Evolutionary conservation across 2,888 invertebrate genomes (phyloP).

Genomic region (Hypena proboscidalis): DNA sequence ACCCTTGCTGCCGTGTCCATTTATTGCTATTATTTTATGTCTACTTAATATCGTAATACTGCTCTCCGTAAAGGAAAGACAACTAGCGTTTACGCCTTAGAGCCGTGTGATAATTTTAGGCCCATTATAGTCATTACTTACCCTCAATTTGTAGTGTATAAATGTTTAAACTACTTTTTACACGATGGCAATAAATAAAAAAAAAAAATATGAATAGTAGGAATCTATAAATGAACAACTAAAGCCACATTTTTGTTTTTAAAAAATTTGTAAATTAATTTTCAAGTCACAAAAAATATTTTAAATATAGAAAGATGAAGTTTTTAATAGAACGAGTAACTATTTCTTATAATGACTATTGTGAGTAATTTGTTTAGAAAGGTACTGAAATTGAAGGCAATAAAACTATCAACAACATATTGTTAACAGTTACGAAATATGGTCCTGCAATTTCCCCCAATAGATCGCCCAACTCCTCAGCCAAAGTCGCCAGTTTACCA

Average conservation of each 20-base stretch:
- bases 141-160: no score
- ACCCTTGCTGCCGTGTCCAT: slow-evolving; percentile 49
- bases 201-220: no score
- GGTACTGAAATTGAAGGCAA: slow-evolving; percentile 17
- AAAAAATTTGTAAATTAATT: no score
- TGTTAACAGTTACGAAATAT: slow-evolving; percentile 30
- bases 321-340: background rate
- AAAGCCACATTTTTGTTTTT: no score
- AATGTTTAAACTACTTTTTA: no score
- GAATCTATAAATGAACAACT: no score
- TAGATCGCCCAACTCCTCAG: slow-evolving; percentile 18
- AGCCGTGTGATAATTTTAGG: no score
- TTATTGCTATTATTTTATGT: slow-evolving; percentile 48
- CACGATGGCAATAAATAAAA: no score
- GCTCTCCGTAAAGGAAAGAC: background rate
- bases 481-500: background rate
- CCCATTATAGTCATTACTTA: no score
- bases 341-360: background rate
- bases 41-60: slow-evolving; percentile 12
- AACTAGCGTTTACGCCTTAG: no score
- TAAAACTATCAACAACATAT: slow-evolving; percentile 52
- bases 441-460: slow-evolving; percentile 12
- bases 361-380: slow-evolving; percentile 10
- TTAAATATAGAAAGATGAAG: no score
- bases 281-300: no score